A percentile compares a stretch with the other conserved stretches of the same genome.
Conservation (phyloP, 2,797 vertebrate species). For the Spinus olivaceus region DNA sequence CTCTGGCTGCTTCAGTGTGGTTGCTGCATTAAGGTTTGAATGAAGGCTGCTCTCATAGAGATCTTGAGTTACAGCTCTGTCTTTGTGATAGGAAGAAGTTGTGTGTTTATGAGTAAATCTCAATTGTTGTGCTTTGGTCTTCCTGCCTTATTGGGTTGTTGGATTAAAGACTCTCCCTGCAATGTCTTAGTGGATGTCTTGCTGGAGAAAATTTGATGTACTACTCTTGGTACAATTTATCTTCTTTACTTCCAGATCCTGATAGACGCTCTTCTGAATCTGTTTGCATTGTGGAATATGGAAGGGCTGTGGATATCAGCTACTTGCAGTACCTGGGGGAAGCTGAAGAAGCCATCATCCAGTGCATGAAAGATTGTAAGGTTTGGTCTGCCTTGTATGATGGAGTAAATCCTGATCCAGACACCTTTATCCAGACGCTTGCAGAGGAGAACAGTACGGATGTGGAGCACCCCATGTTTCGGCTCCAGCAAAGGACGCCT, state of each 20-base stretch:
- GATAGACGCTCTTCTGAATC: conserved; percentile 50
- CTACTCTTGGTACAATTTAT: not conserved
- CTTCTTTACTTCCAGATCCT: conserved; percentile 65
- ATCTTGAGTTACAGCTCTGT: not conserved
- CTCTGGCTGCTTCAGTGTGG: not conserved
- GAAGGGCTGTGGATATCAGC: conserved; percentile 89
- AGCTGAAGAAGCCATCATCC: conserved; percentile 83
- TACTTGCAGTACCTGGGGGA: conserved; percentile 95
- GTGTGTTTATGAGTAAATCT: not conserved
- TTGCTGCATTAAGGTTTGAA: not conserved
- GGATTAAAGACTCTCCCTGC: not conserved
- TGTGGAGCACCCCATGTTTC: conserved; percentile 34
- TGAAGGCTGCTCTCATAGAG: not conserved
- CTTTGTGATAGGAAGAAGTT: not conserved
- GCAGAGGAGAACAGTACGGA: conserved; percentile 71
- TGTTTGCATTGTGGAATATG: conserved; percentile 86
- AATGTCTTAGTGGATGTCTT: not conserved
- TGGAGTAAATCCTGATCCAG: conserved; percentile 86
- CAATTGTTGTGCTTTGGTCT: not conserved
- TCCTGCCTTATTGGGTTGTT: not conserved
- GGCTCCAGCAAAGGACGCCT: conserved; percentile 25
- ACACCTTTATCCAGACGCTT: conserved; percentile 78
- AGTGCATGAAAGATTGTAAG: conserved; percentile 84
- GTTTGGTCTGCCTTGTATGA: conserved; percentile 95
- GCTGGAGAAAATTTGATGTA: not conserved